phyloP scores from a whole-genome alignment of 53 echinoderm and acorn worm species.

The Temnopleurus reevesii region DNA sequence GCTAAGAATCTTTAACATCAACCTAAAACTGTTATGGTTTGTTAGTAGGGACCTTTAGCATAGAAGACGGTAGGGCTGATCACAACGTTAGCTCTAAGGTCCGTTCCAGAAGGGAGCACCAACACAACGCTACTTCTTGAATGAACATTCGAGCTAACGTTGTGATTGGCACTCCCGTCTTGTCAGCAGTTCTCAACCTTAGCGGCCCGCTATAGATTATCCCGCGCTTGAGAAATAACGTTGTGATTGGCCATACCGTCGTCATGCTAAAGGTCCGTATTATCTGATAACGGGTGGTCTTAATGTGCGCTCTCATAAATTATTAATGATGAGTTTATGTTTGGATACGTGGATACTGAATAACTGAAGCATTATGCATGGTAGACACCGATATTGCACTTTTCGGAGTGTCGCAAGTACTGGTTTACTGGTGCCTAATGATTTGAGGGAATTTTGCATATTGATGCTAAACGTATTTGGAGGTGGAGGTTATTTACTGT shows the following conservation, averaged over 20 bases:
- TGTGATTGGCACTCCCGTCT: too few relatives aligned
- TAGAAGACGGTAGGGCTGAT: too few relatives aligned
- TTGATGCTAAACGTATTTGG: neutral
- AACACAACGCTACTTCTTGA: too few relatives aligned
- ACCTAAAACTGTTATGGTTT: conserved; percentile 6
- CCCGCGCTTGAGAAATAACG: too few relatives aligned
- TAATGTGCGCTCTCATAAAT: neutral
- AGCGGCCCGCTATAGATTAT: too few relatives aligned
- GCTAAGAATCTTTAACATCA: neutral
- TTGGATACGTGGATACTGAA: conserved; percentile 14
- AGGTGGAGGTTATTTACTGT: neutral
- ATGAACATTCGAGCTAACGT: too few relatives aligned
- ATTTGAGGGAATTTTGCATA: conserved; percentile 9
- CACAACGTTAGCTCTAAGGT: too few relatives aligned
- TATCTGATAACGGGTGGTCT: neutral
- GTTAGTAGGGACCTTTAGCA: neutral
- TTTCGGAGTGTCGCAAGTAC: neutral
- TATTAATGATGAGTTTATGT: neutral
- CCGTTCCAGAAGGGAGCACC: too few relatives aligned
- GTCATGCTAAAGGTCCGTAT: too few relatives aligned
- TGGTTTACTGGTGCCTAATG: neutral
- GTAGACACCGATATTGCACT: neutral
- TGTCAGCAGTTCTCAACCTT: too few relatives aligned
- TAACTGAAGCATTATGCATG: conserved; percentile 7
- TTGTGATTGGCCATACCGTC: too few relatives aligned